Conservation (phyloP, 2,888 invertebrate species). For the Microplitis manilae region DNA sequence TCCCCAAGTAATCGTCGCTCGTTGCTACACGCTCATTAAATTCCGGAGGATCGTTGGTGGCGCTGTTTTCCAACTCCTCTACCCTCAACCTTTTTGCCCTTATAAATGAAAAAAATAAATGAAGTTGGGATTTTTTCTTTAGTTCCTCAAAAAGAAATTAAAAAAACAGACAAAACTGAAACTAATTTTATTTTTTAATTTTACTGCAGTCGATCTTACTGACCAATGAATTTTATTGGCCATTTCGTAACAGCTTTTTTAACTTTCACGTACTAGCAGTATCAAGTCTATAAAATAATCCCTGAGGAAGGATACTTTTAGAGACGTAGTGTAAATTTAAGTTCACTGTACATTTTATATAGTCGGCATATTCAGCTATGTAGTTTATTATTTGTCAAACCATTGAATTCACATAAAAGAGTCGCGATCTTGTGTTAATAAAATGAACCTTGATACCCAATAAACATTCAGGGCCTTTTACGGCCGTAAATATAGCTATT, state of each 20-base stretch:
- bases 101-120: conserved; percentile 32
- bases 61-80: conserved; percentile 29
- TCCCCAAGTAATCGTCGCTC: conserved; percentile 44
- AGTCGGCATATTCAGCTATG: conserved; percentile 8
- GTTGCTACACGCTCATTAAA: conserved; percentile 48
- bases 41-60: conserved; percentile 43
- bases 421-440: neutral
- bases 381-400: conserved; percentile 34
- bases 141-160: conserved; percentile 27
- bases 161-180: conserved; percentile 28
- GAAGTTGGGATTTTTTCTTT: conserved; percentile 18
- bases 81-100: conserved; percentile 16
- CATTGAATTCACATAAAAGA: conserved; percentile 30
- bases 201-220: conserved; percentile 26
- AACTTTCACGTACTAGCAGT: neutral
- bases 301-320: too few species aligned
- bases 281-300: too few species aligned
- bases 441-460: conserved; percentile 29
- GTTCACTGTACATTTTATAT: conserved; percentile 17
- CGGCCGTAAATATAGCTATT: neutral
- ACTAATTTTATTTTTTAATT: conserved; percentile 42
- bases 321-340: conserved; percentile 11
- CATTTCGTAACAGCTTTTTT: neutral
- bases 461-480: conserved; percentile 29
- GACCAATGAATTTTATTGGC: neutral